Evolutionary conservation across 1,140 invertebrate species (phyloP), one percentile per base, ranked within the genome.

Genomic region (Sitodiplosis mosellana): DNA sequence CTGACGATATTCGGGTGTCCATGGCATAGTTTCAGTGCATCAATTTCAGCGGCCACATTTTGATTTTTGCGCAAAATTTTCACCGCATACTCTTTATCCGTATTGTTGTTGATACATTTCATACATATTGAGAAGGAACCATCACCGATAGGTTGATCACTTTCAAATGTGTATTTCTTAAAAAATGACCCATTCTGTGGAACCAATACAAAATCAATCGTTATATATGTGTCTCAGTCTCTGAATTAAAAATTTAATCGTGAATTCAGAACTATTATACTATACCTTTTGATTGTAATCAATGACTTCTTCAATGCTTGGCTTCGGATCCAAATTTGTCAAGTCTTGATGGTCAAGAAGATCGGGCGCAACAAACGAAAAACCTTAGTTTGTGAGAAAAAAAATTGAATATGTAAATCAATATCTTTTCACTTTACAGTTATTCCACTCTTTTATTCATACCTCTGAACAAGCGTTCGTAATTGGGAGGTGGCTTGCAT

Each of bases 341-440:
- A 12, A 17, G 17, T 38, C 12, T 5, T 38, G 14, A 3, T 14
- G 5, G 17, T 38, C 17, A 14, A 38, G 36, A 21, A 45, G 78
- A 51, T 89, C 92, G 2, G 93, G 93, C 1, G 93, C 84, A 21
- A 97, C 84, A 67, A 90, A 98, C 0, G 91, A 95, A 61, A 96
- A 98, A 33, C 89, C 48, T 49, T 14, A 14, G 44, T 33, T 36
- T 4, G 12, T n/a, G 33, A 43, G 15, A 34, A 5, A 48, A 47
- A 48, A 52, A 27, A 27, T 27, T 27, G 27, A 27, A 27, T 27
- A 3, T 27, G 54, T 42, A 47, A 45, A 37, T 7, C 37, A 48
- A 21, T 52, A 44, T 51, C 46, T 33, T 36, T 17, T 47, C 42
- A 18, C 17, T 15, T n/a, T 27, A 3, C 15, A 1, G 46, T n/a